phyloP scores from a whole-genome alignment of 2,797 vertebrate species.

The Pelodytes ibericus region DNA sequence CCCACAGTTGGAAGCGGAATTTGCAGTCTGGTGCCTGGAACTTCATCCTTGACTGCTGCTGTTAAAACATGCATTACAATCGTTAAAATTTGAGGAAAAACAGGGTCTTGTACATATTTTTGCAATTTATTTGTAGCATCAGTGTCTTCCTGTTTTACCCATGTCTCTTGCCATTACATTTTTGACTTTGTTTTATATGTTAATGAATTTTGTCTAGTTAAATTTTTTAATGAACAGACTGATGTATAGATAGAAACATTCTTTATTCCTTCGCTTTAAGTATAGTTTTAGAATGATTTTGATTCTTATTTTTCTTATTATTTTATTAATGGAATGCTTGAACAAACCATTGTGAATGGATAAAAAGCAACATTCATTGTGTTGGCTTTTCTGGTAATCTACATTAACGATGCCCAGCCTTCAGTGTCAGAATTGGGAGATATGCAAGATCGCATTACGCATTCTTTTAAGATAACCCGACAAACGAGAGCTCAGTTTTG shows the following conservation, averaged over 20 bases:
- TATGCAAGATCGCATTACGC: constrained; percentile 64
- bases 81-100: constrained; percentile 88
- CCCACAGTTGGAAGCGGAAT: constrained; percentile 68
- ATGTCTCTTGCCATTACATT: constrained; percentile 83
- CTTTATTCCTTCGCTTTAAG: constrained; percentile 80
- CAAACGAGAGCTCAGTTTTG: constrained; percentile 66
- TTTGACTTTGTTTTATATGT: constrained; percentile 89
- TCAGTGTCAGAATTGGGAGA: constrained; percentile 63
- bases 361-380: constrained; percentile 81
- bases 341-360: constrained; percentile 80
- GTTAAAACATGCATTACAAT: constrained; percentile 80
- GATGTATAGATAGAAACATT: constrained; percentile 80
- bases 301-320: constrained; percentile 66
- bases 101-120: constrained; percentile 99
- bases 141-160: constrained; percentile 91
- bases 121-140: constrained; percentile 98
- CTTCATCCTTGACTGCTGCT: constrained; percentile 80
- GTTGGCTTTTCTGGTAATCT: constrained; percentile 73
- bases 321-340: constrained; percentile 78
- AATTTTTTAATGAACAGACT: constrained; percentile 78
- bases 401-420: constrained; percentile 67
- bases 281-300: constrained; percentile 81
- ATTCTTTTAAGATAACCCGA: constrained; percentile 70
- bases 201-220: constrained; percentile 88
- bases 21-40: constrained; percentile 80